These are phyloP conservation scores for Hypocryptadius cinnamomeus DNA, from an alignment of 2,113 vertebrate species.

Conservation along the genomic window DNA sequence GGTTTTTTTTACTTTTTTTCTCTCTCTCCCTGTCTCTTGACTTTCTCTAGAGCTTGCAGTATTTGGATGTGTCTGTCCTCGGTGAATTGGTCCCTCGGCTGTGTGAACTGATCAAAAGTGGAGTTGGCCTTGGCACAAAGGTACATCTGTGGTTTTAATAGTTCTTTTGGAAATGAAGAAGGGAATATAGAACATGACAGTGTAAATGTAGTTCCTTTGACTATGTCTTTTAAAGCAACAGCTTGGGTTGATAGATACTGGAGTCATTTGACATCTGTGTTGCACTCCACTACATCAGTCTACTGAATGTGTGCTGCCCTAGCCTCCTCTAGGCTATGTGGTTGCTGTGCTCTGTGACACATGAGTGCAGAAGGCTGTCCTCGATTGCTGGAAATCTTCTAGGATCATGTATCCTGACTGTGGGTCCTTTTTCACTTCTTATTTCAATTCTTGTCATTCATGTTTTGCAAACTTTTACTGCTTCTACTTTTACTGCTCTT, in stretches of 20 bases:
- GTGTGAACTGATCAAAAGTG: slow-evolving; percentile 92
- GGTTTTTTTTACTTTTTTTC: not conserved
- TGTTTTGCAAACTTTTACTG: not conserved
- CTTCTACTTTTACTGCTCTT: not conserved
- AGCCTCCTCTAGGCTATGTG: not conserved
- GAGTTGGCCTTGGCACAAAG: slow-evolving; percentile 95
- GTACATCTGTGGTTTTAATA: slow-evolving; percentile 59
- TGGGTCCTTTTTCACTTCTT: not conserved
- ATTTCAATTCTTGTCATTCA: not conserved
- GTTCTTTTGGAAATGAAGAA: not conserved
- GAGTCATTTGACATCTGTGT: not conserved
- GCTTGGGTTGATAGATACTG: not conserved
- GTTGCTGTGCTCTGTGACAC: not conserved
- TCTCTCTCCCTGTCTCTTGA: not conserved
- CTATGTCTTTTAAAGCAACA: not conserved
- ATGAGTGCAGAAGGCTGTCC: not conserved
- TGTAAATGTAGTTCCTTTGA: not conserved
- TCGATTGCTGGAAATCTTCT: not conserved
- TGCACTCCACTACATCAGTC: not conserved
- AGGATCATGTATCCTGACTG: not conserved
- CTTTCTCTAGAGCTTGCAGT: slow-evolving; percentile 87
- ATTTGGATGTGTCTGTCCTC: slow-evolving; percentile 88
- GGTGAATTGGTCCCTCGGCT: slow-evolving; percentile 89
- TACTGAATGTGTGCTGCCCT: not conserved
- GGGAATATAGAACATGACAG: not conserved